Evolutionary conservation across 2,113 vertebrate genomes (phyloP), one percentile per base, ranked within the genome.

Genomic region (Martes martes): DNA sequence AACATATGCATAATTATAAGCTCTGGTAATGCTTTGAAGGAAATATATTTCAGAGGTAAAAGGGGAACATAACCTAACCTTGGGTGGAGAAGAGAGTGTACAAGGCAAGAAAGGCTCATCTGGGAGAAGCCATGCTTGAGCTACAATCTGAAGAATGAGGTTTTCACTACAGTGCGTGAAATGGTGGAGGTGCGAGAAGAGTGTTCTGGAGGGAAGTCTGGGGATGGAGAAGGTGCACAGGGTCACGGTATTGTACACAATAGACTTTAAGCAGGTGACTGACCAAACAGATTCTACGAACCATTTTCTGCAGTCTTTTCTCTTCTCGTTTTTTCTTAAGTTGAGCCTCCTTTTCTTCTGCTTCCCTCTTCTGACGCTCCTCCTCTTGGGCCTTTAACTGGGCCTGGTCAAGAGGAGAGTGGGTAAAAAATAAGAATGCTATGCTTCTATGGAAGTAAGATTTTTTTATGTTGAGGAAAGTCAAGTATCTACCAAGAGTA

Each of bases 351-450:
- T 99, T 99, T 98, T 99, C 99, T 97, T 99, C 98, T 0, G 99
- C 99, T 93, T 99, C 99, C 95, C 98, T 99, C 94, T 92, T 99
- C 95, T 98, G 98, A 94, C 79, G 99, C 91, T 99, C 99, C 96
- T 99, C 99, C 94, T 99, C 99, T 33, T 99, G 99, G 26, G 99
- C 99, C 97, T 99, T 99, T 98, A 99, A 97, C 97, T 99, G 99
- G 39, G 99, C 99, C 99, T 99, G 94, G 79, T 96, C 74, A 84
- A 95, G 26, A 81, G 95, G 39, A 96, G 73, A 97, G 96, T 45
- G n/a, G 90, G 24, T 52, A 78, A 94, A 96, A 31, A 97, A 97
- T 39, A 52, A 81, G 61, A 88, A 97, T 61, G 55, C 65, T 89
- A 2, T 1, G 7, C 69, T 4, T 85, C 67, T 87, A 61, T 3